Evolutionary conservation across 1,140 invertebrate species (phyloP), one percentile per base, ranked within the genome.

Genomic region (Drosophila sproati): DNA sequence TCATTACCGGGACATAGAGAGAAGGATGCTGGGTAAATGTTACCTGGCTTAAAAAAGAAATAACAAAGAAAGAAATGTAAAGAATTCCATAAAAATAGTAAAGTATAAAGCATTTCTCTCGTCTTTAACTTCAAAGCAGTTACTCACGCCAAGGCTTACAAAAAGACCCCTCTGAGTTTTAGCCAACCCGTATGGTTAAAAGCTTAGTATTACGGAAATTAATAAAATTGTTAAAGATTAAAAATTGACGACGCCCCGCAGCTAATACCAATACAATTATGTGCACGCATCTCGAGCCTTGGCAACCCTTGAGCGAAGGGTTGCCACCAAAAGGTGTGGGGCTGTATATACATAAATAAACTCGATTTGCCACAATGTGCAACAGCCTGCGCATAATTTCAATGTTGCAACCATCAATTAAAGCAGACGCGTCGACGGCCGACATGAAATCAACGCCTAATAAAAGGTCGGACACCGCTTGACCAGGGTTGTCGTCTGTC

Each of bases 1-100:
- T 71, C 83, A 88, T 87, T 87, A 87, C 62, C 69, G 52, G 50
- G 59, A 47, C 48, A 45, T 41, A 29, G 28, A 12, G 54, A 39
- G n/a, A 37, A 41, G 2, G 8, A 41, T 10, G 8, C 7, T 10
- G 39, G 39, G 1, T 20, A 20, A 20, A 20, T 20, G 20, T 20
- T 20, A 20, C 1, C 20, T 20, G 20, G 20, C 20, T 20, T 20
- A 20, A 28, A 48, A 4, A 28, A 29, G 1, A 47, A 10, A 28
- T 12, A 5, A 45, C 12, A 20, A 20, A 8, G 28, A 2, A 20
- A 20, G 20, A 20, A 20, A 20, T 20, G 20, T 0, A 20, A 20
- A 20, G 20, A 20, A 20, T 20, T 20, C 20, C 20, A 20, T 20
- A 20, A 20, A 20, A 20, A 20, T 20, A 20, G 20, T 0, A 20